Evolutionary conservation across 2,797 vertebrate genomes (phyloP).

Genomic region (Threskiornis aethiopicus): DNA sequence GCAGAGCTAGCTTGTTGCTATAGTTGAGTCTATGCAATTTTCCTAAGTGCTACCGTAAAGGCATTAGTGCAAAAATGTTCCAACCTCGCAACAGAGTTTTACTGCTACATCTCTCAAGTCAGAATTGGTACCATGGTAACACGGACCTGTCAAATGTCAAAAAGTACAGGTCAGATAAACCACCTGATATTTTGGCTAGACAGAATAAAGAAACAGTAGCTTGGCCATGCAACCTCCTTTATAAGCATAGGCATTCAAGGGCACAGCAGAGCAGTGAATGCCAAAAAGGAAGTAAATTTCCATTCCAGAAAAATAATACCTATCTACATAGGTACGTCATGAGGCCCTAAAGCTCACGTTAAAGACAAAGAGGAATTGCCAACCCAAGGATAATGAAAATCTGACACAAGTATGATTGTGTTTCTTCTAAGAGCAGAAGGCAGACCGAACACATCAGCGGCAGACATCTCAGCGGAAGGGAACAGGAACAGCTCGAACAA

Average conservation of each 20-base stretch:
- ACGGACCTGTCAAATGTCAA: neutral
- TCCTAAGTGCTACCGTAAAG: neutral
- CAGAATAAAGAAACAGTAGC: neutral
- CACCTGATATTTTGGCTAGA: neutral
- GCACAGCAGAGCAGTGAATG: neutral
- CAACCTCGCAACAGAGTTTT: neutral
- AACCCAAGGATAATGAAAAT: neutral
- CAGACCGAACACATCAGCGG: neutral
- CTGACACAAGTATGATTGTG: neutral
- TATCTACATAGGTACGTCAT: neutral
- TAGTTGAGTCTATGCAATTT: neutral
- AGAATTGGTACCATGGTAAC: slow-evolving; percentile 4
- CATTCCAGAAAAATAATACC: neutral
- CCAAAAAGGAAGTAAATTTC: neutral
- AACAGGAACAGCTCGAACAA: neutral
- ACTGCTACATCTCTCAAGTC: neutral
- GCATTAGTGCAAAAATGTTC: neutral
- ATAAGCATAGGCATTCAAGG: neutral
- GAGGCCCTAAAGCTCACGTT: neutral
- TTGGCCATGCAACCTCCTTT: neutral
- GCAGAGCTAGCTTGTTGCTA: neutral
- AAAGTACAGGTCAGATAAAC: neutral
- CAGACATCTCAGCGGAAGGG: neutral
- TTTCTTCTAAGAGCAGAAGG: neutral
- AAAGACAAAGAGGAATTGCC: neutral